Evolutionary conservation across 1,140 invertebrate genomes (phyloP).

Genomic region (Heliconius hermathena): DNA sequence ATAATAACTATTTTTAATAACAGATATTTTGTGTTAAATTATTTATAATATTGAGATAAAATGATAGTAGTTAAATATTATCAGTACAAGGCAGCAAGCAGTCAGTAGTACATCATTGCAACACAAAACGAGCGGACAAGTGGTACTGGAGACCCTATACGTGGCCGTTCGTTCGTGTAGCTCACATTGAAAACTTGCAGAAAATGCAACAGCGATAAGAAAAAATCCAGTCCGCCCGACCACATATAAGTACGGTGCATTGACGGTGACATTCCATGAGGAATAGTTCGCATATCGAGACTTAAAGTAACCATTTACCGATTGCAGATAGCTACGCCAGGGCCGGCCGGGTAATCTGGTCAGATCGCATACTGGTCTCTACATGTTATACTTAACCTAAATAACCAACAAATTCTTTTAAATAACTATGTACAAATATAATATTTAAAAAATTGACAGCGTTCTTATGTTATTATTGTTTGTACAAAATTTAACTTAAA

Average conservation of each 20-base stretch:
- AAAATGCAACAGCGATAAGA: slow-evolving; percentile 80
- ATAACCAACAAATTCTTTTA: slow-evolving; percentile 72
- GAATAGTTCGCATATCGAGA: slow-evolving; percentile 76
- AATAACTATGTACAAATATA: slow-evolving; percentile 46
- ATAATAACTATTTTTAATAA: no score
- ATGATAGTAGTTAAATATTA: background rate
- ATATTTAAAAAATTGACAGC: background rate
- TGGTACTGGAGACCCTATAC: slow-evolving; percentile 44
- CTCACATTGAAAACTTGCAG: slow-evolving; percentile 76
- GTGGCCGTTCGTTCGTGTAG: slow-evolving; percentile 50
- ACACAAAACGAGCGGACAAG: slow-evolving; percentile 41
- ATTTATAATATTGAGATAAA: no score
- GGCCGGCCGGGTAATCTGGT: slow-evolving; percentile 74
- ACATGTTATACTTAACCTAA: slow-evolving; percentile 78
- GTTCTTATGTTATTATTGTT: background rate
- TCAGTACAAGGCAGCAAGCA: background rate
- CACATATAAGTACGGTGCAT: slow-evolving; percentile 73
- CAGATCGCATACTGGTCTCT: slow-evolving; percentile 71
- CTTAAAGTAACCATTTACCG: slow-evolving; percentile 80
- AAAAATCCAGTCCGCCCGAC: slow-evolving; percentile 77
- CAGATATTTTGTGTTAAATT: no score
- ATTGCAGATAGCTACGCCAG: slow-evolving; percentile 80
- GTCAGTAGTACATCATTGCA: slow-evolving; percentile 5
- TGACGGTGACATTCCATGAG: slow-evolving; percentile 74
- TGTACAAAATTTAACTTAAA: background rate